phyloP scores from a whole-genome alignment of 2,797 vertebrate species.

The Fundulus diaphanus region DNA sequence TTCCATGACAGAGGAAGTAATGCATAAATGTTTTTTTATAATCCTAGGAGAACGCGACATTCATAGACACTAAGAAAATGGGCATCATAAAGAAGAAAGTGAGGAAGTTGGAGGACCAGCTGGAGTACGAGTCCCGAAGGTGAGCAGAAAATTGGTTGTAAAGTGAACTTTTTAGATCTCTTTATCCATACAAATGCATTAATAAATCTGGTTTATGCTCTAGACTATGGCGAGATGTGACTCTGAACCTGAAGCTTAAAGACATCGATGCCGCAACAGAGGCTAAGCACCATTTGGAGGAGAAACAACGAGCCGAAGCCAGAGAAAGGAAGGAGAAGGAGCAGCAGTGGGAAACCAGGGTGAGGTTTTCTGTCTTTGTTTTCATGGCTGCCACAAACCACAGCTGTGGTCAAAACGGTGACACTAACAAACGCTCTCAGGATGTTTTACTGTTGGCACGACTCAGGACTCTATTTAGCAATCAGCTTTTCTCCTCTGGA shows the following conservation, averaged over 20 bases:
- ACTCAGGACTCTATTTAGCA: not conserved
- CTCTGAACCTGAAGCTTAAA: constrained; percentile 93
- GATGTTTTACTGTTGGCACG: not conserved
- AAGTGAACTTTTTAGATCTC: not conserved
- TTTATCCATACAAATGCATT: not conserved
- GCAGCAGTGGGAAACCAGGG: constrained; percentile 95
- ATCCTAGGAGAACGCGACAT: constrained; percentile 90
- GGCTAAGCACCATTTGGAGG: constrained; percentile 94
- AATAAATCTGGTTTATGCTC: not conserved
- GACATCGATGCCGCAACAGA: constrained; percentile 97
- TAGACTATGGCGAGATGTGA: constrained; percentile 97
- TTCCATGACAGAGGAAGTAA: not conserved
- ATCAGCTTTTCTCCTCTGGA: not conserved
- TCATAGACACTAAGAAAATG: constrained; percentile 97
- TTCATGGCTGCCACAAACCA: not conserved
- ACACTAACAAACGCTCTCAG: not conserved
- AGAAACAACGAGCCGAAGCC: constrained; percentile 96
- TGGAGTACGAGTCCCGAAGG: constrained; percentile 94
- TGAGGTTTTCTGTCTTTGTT: constrained; percentile 69
- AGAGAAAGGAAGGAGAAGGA: constrained; percentile 96
- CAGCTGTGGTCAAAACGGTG: not conserved
- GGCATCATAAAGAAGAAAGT: constrained; percentile 97
- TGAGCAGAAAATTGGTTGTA: constrained; percentile 69
- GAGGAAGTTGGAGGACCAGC: constrained; percentile 96
- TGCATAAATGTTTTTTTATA: not conserved